These are phyloP conservation scores for Latrodectus elegans DNA, from an alignment of 2,888 invertebrate species.

Conservation along the genomic window DNA sequence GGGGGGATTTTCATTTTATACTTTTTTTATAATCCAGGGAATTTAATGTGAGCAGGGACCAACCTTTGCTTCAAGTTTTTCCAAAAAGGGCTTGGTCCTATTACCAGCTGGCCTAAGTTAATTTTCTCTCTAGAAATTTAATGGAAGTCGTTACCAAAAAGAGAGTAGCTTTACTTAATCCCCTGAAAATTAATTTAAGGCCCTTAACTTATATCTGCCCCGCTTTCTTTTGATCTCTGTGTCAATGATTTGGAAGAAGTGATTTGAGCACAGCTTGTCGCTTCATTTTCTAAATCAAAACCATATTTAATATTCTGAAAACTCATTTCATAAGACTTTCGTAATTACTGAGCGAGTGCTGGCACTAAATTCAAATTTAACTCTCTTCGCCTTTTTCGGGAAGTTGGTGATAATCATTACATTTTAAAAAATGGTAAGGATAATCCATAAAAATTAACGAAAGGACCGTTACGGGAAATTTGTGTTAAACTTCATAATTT, in stretches of 20 bases:
- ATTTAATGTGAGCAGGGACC: background rate
- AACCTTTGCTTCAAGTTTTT: background rate
- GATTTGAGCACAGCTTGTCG: background rate
- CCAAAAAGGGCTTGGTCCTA: background rate
- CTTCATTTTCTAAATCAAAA: background rate
- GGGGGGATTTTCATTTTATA: conserved; percentile 27
- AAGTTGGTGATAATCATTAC: too few relatives aligned
- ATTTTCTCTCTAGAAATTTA: background rate
- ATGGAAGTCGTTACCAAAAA: background rate
- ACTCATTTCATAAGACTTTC: too few relatives aligned
- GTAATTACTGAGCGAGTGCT: too few relatives aligned
- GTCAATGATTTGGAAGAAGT: background rate
- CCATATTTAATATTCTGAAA: too few relatives aligned
- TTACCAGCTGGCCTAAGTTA: conserved; percentile 34
- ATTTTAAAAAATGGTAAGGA: too few relatives aligned
- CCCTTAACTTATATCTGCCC: background rate
- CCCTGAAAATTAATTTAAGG: conserved; percentile 3
- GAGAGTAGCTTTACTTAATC: background rate
- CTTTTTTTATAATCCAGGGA: background rate
- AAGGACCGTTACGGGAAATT: too few relatives aligned
- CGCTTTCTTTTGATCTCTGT: too few relatives aligned
- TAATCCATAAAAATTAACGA: too few relatives aligned
- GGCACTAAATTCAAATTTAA: too few relatives aligned
- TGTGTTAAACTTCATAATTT: too few relatives aligned
- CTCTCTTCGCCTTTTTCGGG: too few relatives aligned